These are phyloP conservation scores for Nannoperca obscura DNA, from an alignment of 2,797 vertebrate species.

Conservation along the genomic window DNA sequence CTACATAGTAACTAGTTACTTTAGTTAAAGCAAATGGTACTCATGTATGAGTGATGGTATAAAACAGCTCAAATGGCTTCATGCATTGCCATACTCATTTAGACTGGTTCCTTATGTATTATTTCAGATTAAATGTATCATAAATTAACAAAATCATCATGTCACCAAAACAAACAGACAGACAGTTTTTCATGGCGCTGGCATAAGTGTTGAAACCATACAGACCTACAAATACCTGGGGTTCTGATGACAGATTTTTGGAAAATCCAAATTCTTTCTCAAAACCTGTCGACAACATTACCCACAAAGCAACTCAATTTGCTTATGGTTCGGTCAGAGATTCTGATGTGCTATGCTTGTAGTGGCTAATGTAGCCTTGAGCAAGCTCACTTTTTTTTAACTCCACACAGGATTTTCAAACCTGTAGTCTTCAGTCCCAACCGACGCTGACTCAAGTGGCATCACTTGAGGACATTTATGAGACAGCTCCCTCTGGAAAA, in stretches of 20 bases:
- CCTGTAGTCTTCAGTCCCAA: too few relatives aligned
- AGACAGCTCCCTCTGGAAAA: not conserved
- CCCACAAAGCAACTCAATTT: not conserved
- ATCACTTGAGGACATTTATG: too few relatives aligned
- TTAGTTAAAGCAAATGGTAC: not conserved
- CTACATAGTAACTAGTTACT: not conserved
- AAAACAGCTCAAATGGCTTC: not conserved
- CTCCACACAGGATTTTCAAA: not conserved
- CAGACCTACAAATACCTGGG: not conserved
- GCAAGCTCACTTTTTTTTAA: not conserved
- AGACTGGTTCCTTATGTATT: too few relatives aligned
- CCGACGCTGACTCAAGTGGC: too few relatives aligned
- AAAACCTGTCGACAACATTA: not conserved
- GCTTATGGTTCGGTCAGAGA: not conserved
- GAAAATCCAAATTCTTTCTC: not conserved
- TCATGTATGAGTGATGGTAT: not conserved
- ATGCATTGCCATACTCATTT: too few relatives aligned
- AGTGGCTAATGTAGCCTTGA: not conserved
- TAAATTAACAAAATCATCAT: not conserved
- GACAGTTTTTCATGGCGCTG: not conserved
- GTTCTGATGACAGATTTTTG: not conserved
- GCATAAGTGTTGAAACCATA: not conserved
- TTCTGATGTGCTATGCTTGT: not conserved
- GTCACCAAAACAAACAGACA: not conserved
- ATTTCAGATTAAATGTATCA: not conserved